Conservation (phyloP, 2,888 invertebrate species). For the Euclidia mi region DNA sequence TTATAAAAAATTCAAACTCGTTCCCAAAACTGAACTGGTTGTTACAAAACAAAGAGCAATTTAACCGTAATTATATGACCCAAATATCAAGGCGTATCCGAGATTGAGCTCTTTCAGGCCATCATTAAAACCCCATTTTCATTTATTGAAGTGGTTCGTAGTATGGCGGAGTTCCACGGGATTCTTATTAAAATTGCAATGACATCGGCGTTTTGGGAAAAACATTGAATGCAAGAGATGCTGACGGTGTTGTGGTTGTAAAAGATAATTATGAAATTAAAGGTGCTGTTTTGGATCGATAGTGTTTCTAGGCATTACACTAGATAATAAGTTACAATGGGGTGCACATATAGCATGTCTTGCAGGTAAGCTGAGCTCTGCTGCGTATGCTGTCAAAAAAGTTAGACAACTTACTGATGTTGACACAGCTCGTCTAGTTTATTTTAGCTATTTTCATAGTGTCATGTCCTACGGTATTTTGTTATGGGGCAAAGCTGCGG, state of each 20-base stretch:
- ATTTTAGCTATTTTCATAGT: too few species aligned
- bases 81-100: constrained; percentile 53
- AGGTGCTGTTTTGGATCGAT: too few species aligned
- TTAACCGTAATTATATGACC: constrained; percentile 58
- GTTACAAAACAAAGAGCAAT: constrained; percentile 52
- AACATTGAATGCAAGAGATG: not conserved
- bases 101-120: constrained; percentile 58
- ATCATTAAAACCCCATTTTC: constrained; percentile 69
- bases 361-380: too few species aligned
- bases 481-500: too few species aligned
- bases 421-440: too few species aligned
- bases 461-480: too few species aligned
- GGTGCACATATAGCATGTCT: too few species aligned
- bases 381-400: too few species aligned
- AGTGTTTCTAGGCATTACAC: too few species aligned
- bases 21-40: constrained; percentile 21
- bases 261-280: not conserved
- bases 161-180: constrained; percentile 26
- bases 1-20: constrained; percentile 38
- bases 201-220: not conserved
- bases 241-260: not conserved
- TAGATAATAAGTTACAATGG: too few species aligned
- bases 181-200: constrained; percentile 12
- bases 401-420: too few species aligned
- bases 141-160: constrained; percentile 53